Percentiles rank a stretch among this genome's conserved stretches.
Evolutionary conservation across 2,113 vertebrate genomes (phyloP).

Genomic region (Zootoca vivipara): DNA sequence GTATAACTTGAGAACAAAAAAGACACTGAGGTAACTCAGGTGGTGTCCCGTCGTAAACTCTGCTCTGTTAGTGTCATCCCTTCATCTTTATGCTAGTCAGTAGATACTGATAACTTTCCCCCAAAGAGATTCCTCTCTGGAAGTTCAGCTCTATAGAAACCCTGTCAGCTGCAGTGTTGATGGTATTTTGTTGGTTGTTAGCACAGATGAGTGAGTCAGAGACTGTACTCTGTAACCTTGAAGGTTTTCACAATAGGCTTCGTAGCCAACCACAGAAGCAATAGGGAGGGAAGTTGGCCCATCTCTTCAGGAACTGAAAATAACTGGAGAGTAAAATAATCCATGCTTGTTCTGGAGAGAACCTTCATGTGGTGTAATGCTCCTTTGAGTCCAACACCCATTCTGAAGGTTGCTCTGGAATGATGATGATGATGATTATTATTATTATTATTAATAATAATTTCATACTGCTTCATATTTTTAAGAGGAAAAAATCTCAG

Average conservation of each 20-base stretch:
- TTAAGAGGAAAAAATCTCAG: no score
- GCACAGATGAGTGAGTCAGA: not conserved
- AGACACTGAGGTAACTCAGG: not conserved
- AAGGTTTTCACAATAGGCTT: conserved; percentile 7
- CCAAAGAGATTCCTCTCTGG: not conserved
- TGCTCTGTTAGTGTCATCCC: not conserved
- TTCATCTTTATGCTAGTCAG: not conserved
- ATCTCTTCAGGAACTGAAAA: not conserved
- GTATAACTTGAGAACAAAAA: not conserved
- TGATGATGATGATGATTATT: not conserved
- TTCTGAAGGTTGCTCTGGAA: not conserved
- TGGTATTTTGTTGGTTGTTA: not conserved
- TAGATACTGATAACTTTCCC: not conserved
- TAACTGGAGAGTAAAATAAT: not conserved
- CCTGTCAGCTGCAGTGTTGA: not conserved
- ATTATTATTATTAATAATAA: no score
- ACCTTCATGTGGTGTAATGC: not conserved
- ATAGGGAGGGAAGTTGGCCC: not conserved
- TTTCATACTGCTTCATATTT: no score
- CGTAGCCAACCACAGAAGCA: not conserved
- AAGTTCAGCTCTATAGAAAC: not conserved
- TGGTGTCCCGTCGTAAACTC: not conserved
- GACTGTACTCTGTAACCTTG: not conserved
- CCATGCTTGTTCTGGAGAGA: not conserved
- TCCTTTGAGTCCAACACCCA: not conserved